These are phyloP conservation scores for Drosophila bunnanda DNA, from an alignment of 2,888 invertebrate species.

Conservation along the genomic window DNA sequence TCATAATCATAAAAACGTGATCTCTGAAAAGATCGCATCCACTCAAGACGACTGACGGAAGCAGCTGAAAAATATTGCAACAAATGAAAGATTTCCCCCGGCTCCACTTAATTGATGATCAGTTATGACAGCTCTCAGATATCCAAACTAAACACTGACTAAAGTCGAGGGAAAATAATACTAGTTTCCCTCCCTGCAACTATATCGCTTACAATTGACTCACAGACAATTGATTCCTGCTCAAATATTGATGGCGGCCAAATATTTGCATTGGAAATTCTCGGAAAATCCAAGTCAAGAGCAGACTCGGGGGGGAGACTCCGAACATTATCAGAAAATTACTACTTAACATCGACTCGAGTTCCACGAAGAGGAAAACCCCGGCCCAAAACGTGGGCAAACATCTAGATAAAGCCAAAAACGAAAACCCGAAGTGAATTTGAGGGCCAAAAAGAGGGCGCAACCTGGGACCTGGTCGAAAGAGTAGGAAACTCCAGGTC, in stretches of 20 bases:
- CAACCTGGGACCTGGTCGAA: conserved; percentile 59
- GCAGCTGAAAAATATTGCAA: conserved; percentile 39
- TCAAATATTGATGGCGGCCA: conserved; percentile 45
- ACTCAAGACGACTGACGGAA: conserved; percentile 49
- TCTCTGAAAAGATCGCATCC: conserved; percentile 32
- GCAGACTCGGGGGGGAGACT: not conserved
- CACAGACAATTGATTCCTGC: conserved; percentile 22
- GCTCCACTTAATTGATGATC: conserved; percentile 67
- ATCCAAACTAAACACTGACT: conserved; percentile 26
- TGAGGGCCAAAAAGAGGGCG: conserved; percentile 48
- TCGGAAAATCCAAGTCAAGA: conserved; percentile 25
- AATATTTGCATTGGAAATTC: conserved; percentile 59
- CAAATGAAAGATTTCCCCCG: conserved; percentile 33
- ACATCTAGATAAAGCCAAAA: conserved; percentile 67
- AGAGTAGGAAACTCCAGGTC: conserved; percentile 17
- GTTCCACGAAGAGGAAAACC: conserved; percentile 65
- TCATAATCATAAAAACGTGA: conserved; percentile 51
- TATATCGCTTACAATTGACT: conserved; percentile 67
- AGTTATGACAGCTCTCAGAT: conserved; percentile 64
- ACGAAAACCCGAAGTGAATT: conserved; percentile 30
- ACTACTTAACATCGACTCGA: conserved; percentile 79
- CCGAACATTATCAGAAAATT: conserved; percentile 76
- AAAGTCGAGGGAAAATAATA: conserved; percentile 21
- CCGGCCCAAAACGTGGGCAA: conserved; percentile 46
- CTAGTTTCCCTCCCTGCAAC: conserved; percentile 26